A percentile compares a stretch with the other conserved stretches of the same genome.
Evolutionary conservation across 1,140 invertebrate genomes (phyloP).

Genomic region (Drosophila erecta): DNA sequence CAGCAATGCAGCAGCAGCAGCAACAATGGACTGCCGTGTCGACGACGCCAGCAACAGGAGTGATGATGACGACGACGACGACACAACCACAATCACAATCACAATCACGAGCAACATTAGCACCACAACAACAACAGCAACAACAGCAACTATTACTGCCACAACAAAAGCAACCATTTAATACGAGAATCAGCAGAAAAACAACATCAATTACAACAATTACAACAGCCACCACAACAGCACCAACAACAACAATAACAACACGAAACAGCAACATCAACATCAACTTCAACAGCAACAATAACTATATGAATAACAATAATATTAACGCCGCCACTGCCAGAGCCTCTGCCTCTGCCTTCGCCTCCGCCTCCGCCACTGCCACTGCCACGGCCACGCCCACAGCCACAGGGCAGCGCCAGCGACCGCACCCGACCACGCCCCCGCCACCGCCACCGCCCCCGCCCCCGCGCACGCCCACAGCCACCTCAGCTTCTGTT

Average conservation of each 20-base stretch:
- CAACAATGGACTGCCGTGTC: conserved; percentile 75
- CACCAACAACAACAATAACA: conserved; percentile 9
- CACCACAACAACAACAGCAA: conserved; percentile 32
- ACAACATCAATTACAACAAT: conserved; percentile 16
- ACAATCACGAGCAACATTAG: conserved; percentile 38
- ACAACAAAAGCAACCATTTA: conserved; percentile 37
- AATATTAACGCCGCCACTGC: conserved; percentile 48
- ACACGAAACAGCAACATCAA: conserved; percentile 13
- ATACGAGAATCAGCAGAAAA: conserved; percentile 17
- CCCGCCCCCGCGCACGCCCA: conserved; percentile 39
- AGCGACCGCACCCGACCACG: conserved; percentile 34
- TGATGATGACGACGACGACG: conserved; percentile 44
- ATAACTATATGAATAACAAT: conserved; percentile 45
- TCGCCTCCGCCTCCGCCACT: conserved; percentile 19
- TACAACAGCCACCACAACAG: conserved; percentile 24
- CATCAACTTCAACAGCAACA: conserved; percentile 47
- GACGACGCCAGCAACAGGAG: conserved; percentile 48
- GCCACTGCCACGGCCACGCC: background rate
- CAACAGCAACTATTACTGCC: conserved; percentile 29
- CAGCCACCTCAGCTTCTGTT: conserved; percentile 81
- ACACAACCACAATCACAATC: conserved; percentile 27
- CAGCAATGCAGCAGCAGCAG: conserved; percentile 10
- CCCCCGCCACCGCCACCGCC: conserved; percentile 46
- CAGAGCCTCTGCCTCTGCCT: conserved; percentile 11
- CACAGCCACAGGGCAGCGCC: conserved; percentile 17